Evolutionary conservation across 1,140 invertebrate genomes (phyloP).

Genomic region (Probaryconus sp.): DNA sequence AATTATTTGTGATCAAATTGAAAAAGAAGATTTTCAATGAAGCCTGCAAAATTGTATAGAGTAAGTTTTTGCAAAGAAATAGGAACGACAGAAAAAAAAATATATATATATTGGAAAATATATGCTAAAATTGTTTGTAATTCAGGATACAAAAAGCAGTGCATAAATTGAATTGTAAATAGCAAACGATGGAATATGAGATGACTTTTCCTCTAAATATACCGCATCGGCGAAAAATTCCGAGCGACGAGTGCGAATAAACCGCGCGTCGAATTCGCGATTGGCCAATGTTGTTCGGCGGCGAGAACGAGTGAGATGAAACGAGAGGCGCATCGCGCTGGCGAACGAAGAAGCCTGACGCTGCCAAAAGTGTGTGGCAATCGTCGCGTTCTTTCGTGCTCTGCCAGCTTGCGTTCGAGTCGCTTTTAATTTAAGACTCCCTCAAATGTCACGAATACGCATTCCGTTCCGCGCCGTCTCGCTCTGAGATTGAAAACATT

Average conservation of each 20-base stretch:
- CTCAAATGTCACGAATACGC: conserved; percentile 74
- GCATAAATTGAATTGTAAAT: conserved; percentile 30
- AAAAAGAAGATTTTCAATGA: conserved; percentile 2
- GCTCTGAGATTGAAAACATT: conserved; percentile 63
- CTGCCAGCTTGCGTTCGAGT: conserved; percentile 63
- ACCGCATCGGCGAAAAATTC: conserved; percentile 49
- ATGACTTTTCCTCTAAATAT: conserved; percentile 54
- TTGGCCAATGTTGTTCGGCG: conserved; percentile 56
- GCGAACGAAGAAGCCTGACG: conserved; percentile 20
- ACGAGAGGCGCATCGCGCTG: conserved; percentile 20
- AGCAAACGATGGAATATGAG: conserved; percentile 34
- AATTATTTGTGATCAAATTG: not conserved
- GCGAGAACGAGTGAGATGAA: conserved; percentile 10
- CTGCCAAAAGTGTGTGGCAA: conserved; percentile 74
- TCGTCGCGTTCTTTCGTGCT: conserved; percentile 64
- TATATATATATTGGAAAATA: no score
- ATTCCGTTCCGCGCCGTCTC: conserved; percentile 67
- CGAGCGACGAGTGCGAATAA: conserved; percentile 40
- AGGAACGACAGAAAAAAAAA: no score
- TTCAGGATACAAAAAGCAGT: no score
- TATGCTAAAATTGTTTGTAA: no score
- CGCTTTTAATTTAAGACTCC: conserved; percentile 75
- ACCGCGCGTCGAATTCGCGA: conserved; percentile 34
- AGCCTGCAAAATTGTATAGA: conserved; percentile 2
- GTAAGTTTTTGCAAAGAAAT: conserved; percentile 18